These are phyloP conservation scores for Enteromius viviparus DNA, from an alignment of 2,797 vertebrate genomes.

Conservation along the genomic window DNA sequence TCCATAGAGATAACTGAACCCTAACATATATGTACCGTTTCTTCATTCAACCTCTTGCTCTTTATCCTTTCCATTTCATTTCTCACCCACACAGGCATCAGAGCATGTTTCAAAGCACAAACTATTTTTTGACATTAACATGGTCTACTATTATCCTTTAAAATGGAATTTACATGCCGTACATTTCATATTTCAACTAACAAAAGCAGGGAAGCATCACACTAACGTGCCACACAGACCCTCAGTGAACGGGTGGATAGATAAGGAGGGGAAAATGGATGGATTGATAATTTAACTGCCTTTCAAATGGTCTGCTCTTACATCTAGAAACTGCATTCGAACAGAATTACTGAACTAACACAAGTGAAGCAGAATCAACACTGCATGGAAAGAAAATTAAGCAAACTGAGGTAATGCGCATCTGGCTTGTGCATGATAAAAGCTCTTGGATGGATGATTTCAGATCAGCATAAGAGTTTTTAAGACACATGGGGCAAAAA, in stretches of 20 bases:
- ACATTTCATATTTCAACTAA: slow-evolving; percentile 16
- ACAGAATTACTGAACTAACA: neutral
- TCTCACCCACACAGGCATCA: slow-evolving; percentile 3
- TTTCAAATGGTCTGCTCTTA: neutral
- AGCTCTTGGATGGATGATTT: slow-evolving; percentile 29
- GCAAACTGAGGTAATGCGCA: slow-evolving; percentile 31
- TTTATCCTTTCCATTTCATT: slow-evolving; percentile 7
- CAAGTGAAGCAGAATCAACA: slow-evolving; percentile 18
- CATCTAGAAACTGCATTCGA: neutral
- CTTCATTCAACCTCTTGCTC: neutral
- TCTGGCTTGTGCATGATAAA: slow-evolving; percentile 47
- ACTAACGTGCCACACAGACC: neutral
- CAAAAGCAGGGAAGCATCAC: slow-evolving; percentile 7
- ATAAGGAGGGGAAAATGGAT: slow-evolving; percentile 3
- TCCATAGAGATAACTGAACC: slow-evolving; percentile 32
- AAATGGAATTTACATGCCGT: neutral
- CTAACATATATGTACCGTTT: slow-evolving; percentile 36
- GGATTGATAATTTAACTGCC: neutral
- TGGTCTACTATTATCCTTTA: slow-evolving; percentile 8
- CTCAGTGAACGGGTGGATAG: slow-evolving; percentile 6
- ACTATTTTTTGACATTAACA: neutral
- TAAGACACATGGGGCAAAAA: slow-evolving; percentile 21
- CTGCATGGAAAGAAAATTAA: neutral
- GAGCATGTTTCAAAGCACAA: slow-evolving; percentile 6
- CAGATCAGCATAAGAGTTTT: neutral